Conservation (phyloP, 2,797 vertebrate species). For the Anabas testudineus region DNA sequence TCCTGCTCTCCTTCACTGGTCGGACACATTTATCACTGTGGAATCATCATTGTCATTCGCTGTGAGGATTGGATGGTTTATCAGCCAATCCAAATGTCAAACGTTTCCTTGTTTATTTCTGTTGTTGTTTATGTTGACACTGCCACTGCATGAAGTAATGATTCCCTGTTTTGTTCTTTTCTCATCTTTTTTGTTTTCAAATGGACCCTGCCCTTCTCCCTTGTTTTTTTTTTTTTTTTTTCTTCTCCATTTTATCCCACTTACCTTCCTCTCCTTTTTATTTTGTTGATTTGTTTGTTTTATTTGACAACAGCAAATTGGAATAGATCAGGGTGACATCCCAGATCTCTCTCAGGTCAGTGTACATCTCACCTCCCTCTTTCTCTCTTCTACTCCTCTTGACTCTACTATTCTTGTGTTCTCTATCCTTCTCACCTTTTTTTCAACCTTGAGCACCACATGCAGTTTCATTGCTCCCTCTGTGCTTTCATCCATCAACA, state of each 20-base stretch:
- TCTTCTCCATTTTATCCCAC: constrained; percentile 57
- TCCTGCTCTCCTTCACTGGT: constrained; percentile 61
- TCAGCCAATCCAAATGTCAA: constrained; percentile 53
- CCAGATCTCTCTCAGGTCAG: constrained; percentile 98
- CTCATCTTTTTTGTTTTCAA: constrained; percentile 48
- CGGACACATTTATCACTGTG: constrained; percentile 62
- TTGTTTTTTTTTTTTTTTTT: constrained; percentile 50
- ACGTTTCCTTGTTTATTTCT: constrained; percentile 75
- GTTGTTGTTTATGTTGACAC: constrained; percentile 75
- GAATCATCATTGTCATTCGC: constrained; percentile 52
- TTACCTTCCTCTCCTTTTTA: constrained; percentile 14
- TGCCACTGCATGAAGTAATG: constrained; percentile 85
- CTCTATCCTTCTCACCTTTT: neutral
- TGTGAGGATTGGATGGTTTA: constrained; percentile 41
- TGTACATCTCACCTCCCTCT: constrained; percentile 85
- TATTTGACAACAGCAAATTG: constrained; percentile 93
- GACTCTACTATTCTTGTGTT: constrained; percentile 12
- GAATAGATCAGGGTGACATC: constrained; percentile 97
- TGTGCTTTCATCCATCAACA: constrained; percentile 13
- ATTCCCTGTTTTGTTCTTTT: constrained; percentile 70
- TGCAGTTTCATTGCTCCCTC: constrained; percentile 33
- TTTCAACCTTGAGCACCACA: constrained; percentile 9
- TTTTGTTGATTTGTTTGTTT: constrained; percentile 34
- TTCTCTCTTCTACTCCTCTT: constrained; percentile 33
- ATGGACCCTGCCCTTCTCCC: constrained; percentile 34